Percentiles rank a stretch among this genome's conserved stretches.
Conservation (phyloP, 2,113 vertebrate species). For the Polypterus senegalus region DNA sequence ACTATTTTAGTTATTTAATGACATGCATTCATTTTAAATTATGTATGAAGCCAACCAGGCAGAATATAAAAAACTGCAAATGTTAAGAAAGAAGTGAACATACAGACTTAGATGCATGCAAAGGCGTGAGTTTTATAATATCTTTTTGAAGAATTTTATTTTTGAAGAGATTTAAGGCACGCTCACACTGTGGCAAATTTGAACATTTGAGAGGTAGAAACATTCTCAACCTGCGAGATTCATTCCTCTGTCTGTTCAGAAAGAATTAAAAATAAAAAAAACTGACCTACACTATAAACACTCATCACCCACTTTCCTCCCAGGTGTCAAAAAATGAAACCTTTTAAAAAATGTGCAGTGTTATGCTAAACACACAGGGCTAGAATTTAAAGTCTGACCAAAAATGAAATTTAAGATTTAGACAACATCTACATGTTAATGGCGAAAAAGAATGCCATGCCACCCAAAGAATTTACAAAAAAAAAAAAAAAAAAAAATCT, state of each 20-base stretch:
- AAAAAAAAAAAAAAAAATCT: slow-evolving; percentile 46
- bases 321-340: too few species aligned
- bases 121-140: slow-evolving; percentile 26
- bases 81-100: slow-evolving; percentile 11
- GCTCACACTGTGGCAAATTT: slow-evolving; percentile 38
- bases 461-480: too few species aligned
- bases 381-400: slow-evolving; percentile 9
- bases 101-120: slow-evolving; percentile 30
- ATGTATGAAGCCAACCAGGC: too few species aligned
- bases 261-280: slow-evolving; percentile 26
- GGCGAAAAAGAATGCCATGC: too few species aligned
- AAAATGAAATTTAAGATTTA: too few species aligned
- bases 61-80: slow-evolving; percentile 12
- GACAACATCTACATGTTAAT: too few species aligned
- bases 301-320: too few species aligned
- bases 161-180: slow-evolving; percentile 45
- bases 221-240: slow-evolving; percentile 70
- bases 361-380: too few species aligned
- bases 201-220: slow-evolving; percentile 51
- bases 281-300: slow-evolving; percentile 27
- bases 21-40: too few species aligned
- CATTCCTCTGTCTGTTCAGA: slow-evolving; percentile 35
- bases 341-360: too few species aligned
- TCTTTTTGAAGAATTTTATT: slow-evolving; percentile 51
- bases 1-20: too few species aligned